phyloP scores from a whole-genome alignment of 2,797 vertebrate species.

The Antrozous pallidus region DNA sequence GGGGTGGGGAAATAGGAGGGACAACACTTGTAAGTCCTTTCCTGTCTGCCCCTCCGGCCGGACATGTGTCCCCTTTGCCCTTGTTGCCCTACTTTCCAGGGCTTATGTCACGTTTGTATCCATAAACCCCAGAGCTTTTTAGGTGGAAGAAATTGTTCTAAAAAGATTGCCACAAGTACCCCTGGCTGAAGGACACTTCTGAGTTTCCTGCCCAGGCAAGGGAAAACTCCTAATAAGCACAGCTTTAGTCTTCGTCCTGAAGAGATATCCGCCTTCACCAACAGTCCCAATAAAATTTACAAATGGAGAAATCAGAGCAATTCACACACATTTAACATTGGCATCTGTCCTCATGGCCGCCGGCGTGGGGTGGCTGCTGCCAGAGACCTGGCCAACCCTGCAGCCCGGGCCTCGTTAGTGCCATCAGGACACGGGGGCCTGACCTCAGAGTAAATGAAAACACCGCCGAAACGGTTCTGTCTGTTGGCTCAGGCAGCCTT shows the following conservation, averaged over 20 bases:
- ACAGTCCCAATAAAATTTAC: background rate
- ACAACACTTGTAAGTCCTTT: background rate
- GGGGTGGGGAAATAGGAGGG: background rate
- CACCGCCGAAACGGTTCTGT: slow-evolving; percentile 18
- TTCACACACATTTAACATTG: background rate
- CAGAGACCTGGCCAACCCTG: background rate
- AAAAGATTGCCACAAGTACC: background rate
- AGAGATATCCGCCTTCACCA: background rate
- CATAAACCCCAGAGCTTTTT: background rate
- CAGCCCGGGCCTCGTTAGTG: background rate
- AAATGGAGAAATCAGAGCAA: background rate
- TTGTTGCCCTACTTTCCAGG: background rate
- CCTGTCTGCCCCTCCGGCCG: too few species aligned
- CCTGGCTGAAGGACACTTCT: background rate
- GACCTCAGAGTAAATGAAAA: slow-evolving; percentile 18
- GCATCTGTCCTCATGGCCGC: background rate
- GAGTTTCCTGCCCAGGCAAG: background rate
- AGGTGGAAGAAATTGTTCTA: background rate
- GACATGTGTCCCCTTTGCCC: background rate
- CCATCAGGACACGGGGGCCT: background rate
- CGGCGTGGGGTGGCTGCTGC: background rate
- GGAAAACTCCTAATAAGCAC: slow-evolving; percentile 42
- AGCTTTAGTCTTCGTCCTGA: background rate
- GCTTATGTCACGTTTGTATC: background rate
- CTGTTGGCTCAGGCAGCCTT: background rate